Evolutionary conservation across 2,797 vertebrate species (phyloP), one percentile per base, ranked within the genome.

Genomic region (Myripristis murdjan): DNA sequence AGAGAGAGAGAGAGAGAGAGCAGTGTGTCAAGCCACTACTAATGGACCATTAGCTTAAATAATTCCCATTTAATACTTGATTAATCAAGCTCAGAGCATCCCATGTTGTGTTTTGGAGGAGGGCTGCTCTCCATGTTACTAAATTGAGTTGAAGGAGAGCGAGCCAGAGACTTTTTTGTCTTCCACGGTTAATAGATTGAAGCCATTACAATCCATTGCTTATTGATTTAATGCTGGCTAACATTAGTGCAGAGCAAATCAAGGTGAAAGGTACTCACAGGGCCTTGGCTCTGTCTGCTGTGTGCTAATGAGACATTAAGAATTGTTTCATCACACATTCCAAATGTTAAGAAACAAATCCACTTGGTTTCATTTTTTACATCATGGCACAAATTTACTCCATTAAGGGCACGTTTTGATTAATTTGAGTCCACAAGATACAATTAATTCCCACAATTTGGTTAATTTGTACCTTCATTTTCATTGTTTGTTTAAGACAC

Each of bases 11-110:
- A 51, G 47, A 53, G 56, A 78, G 64, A 71, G 70, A 85, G 69
- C 67, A 81, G 47, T 68, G 53, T 77, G 83, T 83, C 81, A 83
- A 60, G 64, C 53, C 48, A 39, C 71, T 71, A 64, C 79, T 88
- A 88, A 88, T 88, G 77, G 79, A 67, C 77, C 81, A 83, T 91
- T 89, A 91, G 65, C 75, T 84, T 87, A 90, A 92, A 93, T 92
- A 81, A 92, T 87, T 91, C 63, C 70, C 79, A 79, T 87, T 87
- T 89, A 91, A 90, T 86, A 87, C 89, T 91, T 91, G 87, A 90
- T 89, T 89, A 91, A 88, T 91, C 82, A 92, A 88, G 89, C 84
- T 72, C 49, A 73, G 73, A 79, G 51, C 74, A 74, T 78, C 81
- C 71, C 24, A 15, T 87, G 77, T 79, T 88, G 77, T 83, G 64